Evolutionary conservation across 64 coral and sea anemone genomes (phyloP).

Genomic region (Pachyseris speciosa): DNA sequence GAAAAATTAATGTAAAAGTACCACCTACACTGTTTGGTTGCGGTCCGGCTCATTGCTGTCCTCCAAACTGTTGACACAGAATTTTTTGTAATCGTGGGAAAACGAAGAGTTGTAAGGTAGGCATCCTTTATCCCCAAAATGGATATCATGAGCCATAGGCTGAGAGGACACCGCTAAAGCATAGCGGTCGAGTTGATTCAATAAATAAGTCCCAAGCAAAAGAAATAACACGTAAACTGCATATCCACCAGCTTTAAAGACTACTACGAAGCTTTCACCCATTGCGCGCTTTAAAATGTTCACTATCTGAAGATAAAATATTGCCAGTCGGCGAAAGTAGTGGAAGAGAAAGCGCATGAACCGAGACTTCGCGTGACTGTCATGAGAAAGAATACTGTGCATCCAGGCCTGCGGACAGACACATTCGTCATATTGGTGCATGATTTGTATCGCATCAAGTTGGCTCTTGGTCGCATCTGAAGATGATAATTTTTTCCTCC

Average conservation of each 20-base stretch:
- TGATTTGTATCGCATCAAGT: too few relatives aligned
- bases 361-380: not conserved
- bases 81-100: slow-evolving; percentile 52
- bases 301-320: not conserved
- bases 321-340: not conserved
- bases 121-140: slow-evolving; percentile 95
- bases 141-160: slow-evolving; percentile 91
- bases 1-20: not conserved
- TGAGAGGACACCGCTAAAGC: slow-evolving; percentile 85
- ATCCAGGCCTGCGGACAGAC: too few relatives aligned
- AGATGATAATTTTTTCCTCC: too few relatives aligned
- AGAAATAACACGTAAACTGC: slow-evolving; percentile 84
- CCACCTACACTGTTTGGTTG: slow-evolving; percentile 82
- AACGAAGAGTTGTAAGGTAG: slow-evolving; percentile 84
- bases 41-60: slow-evolving; percentile 72
- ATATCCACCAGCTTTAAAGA: slow-evolving; percentile 79
- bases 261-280: not conserved
- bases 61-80: slow-evolving; percentile 88
- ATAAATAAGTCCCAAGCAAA: slow-evolving; percentile 77
- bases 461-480: too few relatives aligned
- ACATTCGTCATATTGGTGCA: too few relatives aligned
- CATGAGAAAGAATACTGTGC: not conserved
- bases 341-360: not conserved
- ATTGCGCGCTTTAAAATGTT: not conserved
- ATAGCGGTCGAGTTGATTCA: slow-evolving; percentile 93